Conservation (phyloP, 2,113 vertebrate genomes). For the Amphiprion percula region DNA sequence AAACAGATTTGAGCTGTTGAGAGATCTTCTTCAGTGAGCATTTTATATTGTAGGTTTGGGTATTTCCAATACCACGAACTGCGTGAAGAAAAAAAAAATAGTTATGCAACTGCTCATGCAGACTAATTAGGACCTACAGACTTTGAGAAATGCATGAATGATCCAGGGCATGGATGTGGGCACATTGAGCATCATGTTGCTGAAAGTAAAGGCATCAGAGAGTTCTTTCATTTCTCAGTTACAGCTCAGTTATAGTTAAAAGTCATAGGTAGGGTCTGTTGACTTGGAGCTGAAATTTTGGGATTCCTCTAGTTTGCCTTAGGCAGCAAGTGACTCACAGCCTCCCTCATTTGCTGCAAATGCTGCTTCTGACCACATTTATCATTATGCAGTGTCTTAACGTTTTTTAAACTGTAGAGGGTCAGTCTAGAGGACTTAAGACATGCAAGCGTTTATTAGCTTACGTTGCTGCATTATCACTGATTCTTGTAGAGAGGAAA, state of each 20-base stretch:
- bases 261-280: too few species aligned
- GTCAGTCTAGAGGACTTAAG: neutral
- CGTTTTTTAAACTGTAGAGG: neutral
- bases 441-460: neutral
- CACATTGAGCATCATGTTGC: neutral
- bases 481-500: neutral
- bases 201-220: neutral
- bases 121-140: constrained; percentile 12
- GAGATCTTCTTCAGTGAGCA: neutral
- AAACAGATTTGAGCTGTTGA: constrained; percentile 6
- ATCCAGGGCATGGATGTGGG: neutral
- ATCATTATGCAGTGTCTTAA: constrained; percentile 1
- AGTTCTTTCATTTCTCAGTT: neutral
- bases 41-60: neutral
- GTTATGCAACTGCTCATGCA: neutral
- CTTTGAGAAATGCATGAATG: constrained; percentile 12
- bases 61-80: neutral
- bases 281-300: neutral
- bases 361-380: neutral
- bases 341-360: neutral
- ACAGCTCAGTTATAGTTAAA: neutral
- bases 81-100: constrained; percentile 12
- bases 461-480: neutral
- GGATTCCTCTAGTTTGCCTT: neutral
- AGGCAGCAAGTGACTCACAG: neutral